Evolutionary conservation across 2,113 vertebrate genomes (phyloP).

Genomic region (Asarcornis scutulata): DNA sequence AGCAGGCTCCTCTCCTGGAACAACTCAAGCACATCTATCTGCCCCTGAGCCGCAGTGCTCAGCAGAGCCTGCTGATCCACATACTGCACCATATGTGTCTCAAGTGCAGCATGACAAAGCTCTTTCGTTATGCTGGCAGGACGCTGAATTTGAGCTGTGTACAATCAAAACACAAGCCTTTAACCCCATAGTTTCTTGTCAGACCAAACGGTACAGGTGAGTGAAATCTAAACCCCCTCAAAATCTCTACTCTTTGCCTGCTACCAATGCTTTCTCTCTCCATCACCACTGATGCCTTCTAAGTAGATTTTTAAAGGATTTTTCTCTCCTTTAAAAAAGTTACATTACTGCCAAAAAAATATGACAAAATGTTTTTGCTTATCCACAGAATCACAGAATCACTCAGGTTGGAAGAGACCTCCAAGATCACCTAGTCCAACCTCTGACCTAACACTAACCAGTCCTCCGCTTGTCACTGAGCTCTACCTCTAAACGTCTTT

Average conservation of each 20-base stretch:
- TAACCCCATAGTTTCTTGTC: background rate
- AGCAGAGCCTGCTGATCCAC: background rate
- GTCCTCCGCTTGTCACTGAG: no score
- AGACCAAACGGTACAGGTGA: background rate
- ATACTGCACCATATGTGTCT: fast-evolving
- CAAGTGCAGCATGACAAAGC: background rate
- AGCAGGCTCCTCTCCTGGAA: background rate
- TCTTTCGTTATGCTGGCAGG: background rate
- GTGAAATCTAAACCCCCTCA: background rate
- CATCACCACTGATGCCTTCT: background rate
- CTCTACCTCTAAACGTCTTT: no score
- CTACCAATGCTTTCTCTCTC: background rate
- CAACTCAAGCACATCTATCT: background rate
- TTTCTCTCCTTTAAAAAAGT: background rate
- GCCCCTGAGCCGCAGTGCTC: background rate
- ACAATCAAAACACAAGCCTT: background rate
- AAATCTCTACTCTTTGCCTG: background rate
- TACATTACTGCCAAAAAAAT: background rate
- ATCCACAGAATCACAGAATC: background rate
- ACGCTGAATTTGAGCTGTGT: fast-evolving
- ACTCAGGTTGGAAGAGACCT: no score
- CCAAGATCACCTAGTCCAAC: no score
- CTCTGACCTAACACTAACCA: no score
- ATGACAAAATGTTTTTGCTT: background rate
- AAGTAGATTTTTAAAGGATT: background rate